These are phyloP conservation scores for Limnephilus marmoratus DNA, from an alignment of 2,888 invertebrate species.

Conservation along the genomic window DNA sequence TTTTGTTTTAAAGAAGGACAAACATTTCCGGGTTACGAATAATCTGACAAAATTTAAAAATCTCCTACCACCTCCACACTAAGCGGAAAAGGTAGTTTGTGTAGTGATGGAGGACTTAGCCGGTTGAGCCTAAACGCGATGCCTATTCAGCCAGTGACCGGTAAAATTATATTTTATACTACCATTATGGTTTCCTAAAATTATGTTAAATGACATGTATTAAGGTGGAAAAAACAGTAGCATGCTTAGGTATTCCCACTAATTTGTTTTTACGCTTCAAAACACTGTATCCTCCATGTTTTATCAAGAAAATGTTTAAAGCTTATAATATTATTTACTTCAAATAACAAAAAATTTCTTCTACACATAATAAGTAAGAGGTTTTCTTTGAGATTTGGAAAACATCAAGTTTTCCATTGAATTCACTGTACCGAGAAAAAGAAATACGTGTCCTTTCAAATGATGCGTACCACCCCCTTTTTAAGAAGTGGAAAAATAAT, in stretches of 20 bases:
- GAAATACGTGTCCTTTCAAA: constrained; percentile 63
- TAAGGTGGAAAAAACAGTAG: neutral
- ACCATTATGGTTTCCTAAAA: no score
- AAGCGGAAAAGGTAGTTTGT: no score
- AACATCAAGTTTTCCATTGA: constrained; percentile 45
- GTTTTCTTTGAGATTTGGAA: neutral
- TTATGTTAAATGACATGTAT: no score
- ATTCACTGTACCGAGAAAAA: constrained; percentile 42
- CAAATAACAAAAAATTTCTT: neutral
- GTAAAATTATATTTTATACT: no score
- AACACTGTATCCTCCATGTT: neutral
- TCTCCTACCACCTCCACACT: no score
- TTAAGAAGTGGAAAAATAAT: constrained; percentile 74
- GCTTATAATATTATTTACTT: neutral
- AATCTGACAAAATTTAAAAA: no score
- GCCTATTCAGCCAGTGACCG: no score
- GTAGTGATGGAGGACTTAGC: no score
- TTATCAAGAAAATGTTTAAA: neutral
- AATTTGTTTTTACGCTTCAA: neutral
- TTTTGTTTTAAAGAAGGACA: no score
- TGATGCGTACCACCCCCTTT: constrained; percentile 51
- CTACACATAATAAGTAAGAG: neutral
- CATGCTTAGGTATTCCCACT: neutral
- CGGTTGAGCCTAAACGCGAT: no score
- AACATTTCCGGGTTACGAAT: no score